A percentile compares a stretch with the other conserved stretches of the same genome.
phyloP scores from a whole-genome alignment of 2,113 vertebrate species.

The Climacteris rufus region DNA sequence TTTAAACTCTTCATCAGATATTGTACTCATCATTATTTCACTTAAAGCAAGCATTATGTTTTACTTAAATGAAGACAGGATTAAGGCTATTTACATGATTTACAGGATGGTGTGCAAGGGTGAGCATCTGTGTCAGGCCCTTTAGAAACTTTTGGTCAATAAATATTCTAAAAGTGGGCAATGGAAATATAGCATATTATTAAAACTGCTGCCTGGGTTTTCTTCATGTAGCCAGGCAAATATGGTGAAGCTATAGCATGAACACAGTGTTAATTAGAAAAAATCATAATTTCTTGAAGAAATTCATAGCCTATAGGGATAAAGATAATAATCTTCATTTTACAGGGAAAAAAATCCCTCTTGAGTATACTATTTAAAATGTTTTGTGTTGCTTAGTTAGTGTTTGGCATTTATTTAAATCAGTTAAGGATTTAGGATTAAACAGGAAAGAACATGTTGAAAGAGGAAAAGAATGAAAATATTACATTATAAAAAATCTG shows the following conservation, averaged over 20 bases:
- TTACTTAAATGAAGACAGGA: not conserved
- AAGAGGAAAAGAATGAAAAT: not conserved
- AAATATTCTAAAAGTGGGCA: not conserved
- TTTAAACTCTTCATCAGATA: constrained; percentile 18
- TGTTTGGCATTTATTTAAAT: not conserved
- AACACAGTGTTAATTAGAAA: constrained; percentile 18
- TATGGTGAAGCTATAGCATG: not conserved
- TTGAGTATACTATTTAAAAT: not conserved
- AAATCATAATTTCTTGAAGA: not conserved
- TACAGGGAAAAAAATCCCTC: not conserved
- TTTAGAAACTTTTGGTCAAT: not conserved
- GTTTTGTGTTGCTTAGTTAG: not conserved
- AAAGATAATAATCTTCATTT: constrained; percentile 4
- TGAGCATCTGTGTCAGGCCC: not conserved
- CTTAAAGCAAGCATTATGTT: not conserved
- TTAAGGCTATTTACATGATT: not conserved
- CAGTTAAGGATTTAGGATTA: not conserved
- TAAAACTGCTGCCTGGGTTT: not conserved
- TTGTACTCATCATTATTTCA: not conserved
- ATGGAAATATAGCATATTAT: not conserved
- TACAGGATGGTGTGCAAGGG: not conserved
- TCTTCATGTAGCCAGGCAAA: not conserved
- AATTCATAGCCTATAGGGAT: not conserved
- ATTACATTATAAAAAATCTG: not conserved
- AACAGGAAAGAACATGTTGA: not conserved